Percentiles rank a stretch among this genome's conserved stretches.
These are phyloP conservation scores for Pseudococcus longispinus DNA, from an alignment of 2,888 invertebrate genomes.

Conservation along the genomic window DNA sequence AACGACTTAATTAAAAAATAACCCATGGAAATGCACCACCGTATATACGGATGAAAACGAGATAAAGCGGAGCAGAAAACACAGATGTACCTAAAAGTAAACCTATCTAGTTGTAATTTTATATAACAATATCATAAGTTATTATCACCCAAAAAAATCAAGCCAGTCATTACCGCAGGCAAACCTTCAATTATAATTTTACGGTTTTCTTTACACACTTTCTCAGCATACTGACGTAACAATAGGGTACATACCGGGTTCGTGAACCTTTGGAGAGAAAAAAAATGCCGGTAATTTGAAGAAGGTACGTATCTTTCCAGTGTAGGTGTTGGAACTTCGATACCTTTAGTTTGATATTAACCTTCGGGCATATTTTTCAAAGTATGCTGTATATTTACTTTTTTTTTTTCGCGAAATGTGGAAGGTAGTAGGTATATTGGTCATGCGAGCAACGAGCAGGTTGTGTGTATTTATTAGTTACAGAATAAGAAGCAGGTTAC, in stretches of 20 bases:
- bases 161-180: conserved; percentile 20
- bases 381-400: not conserved
- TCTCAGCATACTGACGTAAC: conserved; percentile 39
- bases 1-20: conserved; percentile 18
- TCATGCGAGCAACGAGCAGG: conserved; percentile 6
- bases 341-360: not conserved
- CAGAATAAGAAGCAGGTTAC: conserved; percentile 4
- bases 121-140: conserved; percentile 33
- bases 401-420: not conserved
- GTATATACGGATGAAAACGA: not conserved
- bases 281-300: not conserved
- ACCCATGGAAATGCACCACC: not conserved
- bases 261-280: not conserved
- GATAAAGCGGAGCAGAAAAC: not conserved
- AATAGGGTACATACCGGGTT: conserved; percentile 5
- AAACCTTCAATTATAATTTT: conserved; percentile 41
- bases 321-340: not conserved
- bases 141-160: conserved; percentile 41
- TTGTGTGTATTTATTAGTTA: not conserved
- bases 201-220: conserved; percentile 42
- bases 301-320: not conserved
- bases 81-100: not conserved
- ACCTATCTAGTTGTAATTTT: not conserved
- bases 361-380: not conserved
- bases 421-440: not conserved